These are phyloP conservation scores for Glandiceps talaboti DNA, from an alignment of 53 echinoderm and acorn worm species.

Conservation along the genomic window DNA sequence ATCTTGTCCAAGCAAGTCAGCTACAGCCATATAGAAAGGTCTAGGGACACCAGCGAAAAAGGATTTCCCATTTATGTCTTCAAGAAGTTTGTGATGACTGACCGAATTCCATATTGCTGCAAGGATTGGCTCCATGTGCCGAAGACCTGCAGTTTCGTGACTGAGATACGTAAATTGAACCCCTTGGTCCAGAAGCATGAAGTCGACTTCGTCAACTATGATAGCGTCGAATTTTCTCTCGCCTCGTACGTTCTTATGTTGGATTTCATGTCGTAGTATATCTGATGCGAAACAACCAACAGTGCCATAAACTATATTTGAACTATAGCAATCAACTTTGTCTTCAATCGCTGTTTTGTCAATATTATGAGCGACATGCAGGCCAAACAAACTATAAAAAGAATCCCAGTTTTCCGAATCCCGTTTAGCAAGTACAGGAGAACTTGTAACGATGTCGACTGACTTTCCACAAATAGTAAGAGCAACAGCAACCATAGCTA, in stretches of 20 bases:
- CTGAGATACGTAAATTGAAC: constrained; percentile 8
- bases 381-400: background rate
- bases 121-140: constrained; percentile 12
- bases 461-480: background rate
- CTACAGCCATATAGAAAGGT: background rate
- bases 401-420: background rate
- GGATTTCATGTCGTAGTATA: constrained; percentile 7
- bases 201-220: constrained; percentile 13
- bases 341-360: background rate
- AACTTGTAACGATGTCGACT: background rate
- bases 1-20: background rate
- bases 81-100: constrained; percentile 1
- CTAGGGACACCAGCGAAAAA: background rate
- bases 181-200: constrained; percentile 6
- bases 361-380: background rate
- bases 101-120: background rate
- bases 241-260: background rate
- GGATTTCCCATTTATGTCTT: background rate
- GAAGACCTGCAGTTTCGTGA: constrained; percentile 5
- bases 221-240: constrained; percentile 2
- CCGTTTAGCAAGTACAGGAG: background rate
- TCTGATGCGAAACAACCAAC: constrained; percentile 3
- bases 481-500: background rate
- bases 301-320: constrained; percentile 13
- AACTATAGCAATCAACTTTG: background rate